These are phyloP conservation scores for Epinephelus lanceolatus DNA, from an alignment of 2,113 vertebrate genomes.

Conservation along the genomic window DNA sequence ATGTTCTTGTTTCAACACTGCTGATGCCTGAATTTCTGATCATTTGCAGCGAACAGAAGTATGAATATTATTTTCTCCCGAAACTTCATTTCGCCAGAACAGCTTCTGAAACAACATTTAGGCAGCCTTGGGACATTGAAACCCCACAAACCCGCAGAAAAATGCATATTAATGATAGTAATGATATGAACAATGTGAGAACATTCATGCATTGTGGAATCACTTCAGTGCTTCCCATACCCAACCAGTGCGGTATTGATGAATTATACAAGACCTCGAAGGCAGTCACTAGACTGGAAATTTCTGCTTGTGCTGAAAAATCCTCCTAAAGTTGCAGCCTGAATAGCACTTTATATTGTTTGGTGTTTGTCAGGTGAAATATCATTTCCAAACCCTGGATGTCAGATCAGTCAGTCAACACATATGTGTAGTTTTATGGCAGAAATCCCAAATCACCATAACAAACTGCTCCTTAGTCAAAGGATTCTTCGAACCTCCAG, in stretches of 20 bases:
- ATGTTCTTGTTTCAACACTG: background rate
- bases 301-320: constrained; percentile 7
- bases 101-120: constrained; percentile 34
- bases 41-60: constrained; percentile 1
- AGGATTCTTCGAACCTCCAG: background rate
- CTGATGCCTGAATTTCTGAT: constrained; percentile 3
- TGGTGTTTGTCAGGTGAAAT: constrained; percentile 17
- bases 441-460: background rate
- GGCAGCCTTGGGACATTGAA: constrained; percentile 15
- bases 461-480: background rate
- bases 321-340: background rate
- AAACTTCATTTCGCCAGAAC: constrained; percentile 21
- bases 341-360: constrained; percentile 2
- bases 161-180: constrained; percentile 51
- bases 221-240: constrained; percentile 14
- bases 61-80: background rate
- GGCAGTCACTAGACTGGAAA: constrained; percentile 12
- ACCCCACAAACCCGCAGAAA: background rate
- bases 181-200: constrained; percentile 40
- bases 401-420: background rate
- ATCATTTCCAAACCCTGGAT: background rate
- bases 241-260: constrained; percentile 19
- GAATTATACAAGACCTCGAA: constrained; percentile 44
- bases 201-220: constrained; percentile 15
- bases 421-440: background rate